Percentiles rank a stretch among this genome's conserved stretches.
These are phyloP conservation scores for Ophion obscuratus DNA, from an alignment of 2,888 invertebrate species.

Conservation along the genomic window DNA sequence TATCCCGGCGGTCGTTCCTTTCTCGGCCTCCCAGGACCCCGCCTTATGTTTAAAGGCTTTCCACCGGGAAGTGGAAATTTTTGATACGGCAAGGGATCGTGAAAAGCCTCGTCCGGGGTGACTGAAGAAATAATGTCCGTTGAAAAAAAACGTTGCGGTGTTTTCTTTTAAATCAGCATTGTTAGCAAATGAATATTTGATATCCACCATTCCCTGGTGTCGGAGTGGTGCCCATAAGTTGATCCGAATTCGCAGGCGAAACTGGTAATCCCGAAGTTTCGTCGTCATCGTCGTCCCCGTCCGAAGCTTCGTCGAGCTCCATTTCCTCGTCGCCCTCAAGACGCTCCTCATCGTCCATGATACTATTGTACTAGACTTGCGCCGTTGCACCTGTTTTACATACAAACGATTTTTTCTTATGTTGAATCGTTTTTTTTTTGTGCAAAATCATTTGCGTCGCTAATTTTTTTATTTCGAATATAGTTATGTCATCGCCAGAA, in stretches of 20 bases:
- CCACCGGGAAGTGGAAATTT: constrained; percentile 85
- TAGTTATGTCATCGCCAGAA: not conserved
- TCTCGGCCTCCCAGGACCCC: constrained; percentile 92
- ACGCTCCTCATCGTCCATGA: constrained; percentile 84
- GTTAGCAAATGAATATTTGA: constrained; percentile 17
- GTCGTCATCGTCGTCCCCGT: constrained; percentile 90
- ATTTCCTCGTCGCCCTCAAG: constrained; percentile 87
- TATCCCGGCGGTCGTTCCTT: constrained; percentile 88
- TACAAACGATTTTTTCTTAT: not conserved
- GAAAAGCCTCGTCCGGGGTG: constrained; percentile 88
- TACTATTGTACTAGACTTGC: constrained; percentile 74
- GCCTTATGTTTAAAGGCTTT: constrained; percentile 87
- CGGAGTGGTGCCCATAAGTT: constrained; percentile 79
- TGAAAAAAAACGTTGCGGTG: not conserved
- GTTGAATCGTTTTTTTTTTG: not conserved
- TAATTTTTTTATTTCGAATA: not conserved
- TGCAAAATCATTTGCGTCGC: not conserved
- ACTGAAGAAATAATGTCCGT: constrained; percentile 72
- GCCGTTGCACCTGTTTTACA: constrained; percentile 63
- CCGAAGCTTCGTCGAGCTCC: constrained; percentile 90
- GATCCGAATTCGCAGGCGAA: constrained; percentile 84
- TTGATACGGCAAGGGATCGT: constrained; percentile 87
- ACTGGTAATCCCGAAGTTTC: constrained; percentile 85
- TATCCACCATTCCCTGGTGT: constrained; percentile 77
- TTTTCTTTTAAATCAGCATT: constrained; percentile 26